phyloP scores from a whole-genome alignment of 2,797 vertebrate genomes.

The Serranus cabrilla region DNA sequence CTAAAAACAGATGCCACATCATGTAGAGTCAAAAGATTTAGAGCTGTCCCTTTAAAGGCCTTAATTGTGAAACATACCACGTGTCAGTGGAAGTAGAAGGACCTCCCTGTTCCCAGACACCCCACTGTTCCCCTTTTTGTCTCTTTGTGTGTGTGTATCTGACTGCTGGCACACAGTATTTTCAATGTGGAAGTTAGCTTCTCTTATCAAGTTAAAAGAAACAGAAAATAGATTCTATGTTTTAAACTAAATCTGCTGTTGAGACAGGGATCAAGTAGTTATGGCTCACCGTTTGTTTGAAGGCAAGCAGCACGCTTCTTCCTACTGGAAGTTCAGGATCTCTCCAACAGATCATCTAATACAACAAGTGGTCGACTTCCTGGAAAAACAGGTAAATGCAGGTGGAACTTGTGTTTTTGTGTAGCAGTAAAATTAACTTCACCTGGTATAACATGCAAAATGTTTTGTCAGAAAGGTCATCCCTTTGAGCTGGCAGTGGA shows the following conservation, averaged over 20 bases:
- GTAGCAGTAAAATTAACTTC: background rate
- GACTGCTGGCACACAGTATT: background rate
- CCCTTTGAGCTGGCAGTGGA: conserved; percentile 83
- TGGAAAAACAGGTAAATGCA: conserved; percentile 81
- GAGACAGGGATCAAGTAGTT: background rate
- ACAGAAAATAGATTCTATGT: background rate
- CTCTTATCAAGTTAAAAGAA: background rate
- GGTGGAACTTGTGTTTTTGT: background rate
- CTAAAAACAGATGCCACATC: no score
- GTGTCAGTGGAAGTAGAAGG: background rate
- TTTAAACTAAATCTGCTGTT: background rate
- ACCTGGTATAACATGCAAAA: background rate
- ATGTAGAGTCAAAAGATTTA: no score
- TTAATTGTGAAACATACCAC: conserved; percentile 46
- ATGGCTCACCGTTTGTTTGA: conserved; percentile 88
- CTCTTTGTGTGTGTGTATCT: background rate
- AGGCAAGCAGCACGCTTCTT: conserved; percentile 77
- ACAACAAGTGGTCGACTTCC: conserved; percentile 79
- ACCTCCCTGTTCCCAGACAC: conserved; percentile 21
- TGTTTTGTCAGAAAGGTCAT: conserved; percentile 57
- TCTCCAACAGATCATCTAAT: conserved; percentile 82
- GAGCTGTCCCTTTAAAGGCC: conserved; percentile 46
- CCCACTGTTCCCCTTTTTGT: conserved; percentile 10
- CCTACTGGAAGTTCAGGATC: conserved; percentile 87
- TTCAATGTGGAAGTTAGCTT: background rate